Evolutionary conservation across 2,113 vertebrate genomes (phyloP).

Genomic region (Australoheros scitulus): DNA sequence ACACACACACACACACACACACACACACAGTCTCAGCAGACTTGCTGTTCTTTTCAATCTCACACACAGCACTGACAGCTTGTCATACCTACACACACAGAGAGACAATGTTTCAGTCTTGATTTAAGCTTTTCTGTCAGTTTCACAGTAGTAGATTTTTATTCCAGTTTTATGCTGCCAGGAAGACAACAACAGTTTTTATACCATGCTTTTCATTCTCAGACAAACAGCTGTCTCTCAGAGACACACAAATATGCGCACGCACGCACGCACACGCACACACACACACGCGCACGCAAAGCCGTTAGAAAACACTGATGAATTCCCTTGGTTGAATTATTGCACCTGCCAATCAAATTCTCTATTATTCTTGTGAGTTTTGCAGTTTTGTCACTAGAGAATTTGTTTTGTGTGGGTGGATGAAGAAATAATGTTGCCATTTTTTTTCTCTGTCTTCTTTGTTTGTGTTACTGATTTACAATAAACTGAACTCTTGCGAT

Average conservation of each 20-base stretch:
- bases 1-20: slow-evolving; percentile 8
- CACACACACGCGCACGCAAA: neutral
- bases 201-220: slow-evolving; percentile 41
- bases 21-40: slow-evolving; percentile 31
- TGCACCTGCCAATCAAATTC: slow-evolving; percentile 69
- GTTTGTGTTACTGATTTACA: slow-evolving; percentile 21
- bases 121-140: slow-evolving; percentile 58
- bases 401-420: slow-evolving; percentile 52
- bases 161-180: slow-evolving; percentile 53
- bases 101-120: slow-evolving; percentile 15
- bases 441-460: slow-evolving; percentile 4
- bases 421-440: slow-evolving; percentile 27
- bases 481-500: neutral
- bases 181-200: slow-evolving; percentile 37
- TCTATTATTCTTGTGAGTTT: slow-evolving; percentile 49
- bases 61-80: slow-evolving; percentile 39
- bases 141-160: slow-evolving; percentile 47
- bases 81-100: slow-evolving; percentile 26
- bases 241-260: neutral
- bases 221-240: slow-evolving; percentile 65
- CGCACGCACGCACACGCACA: neutral
- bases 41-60: slow-evolving; percentile 52
- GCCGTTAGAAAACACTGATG: slow-evolving; percentile 33
- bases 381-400: slow-evolving; percentile 37
- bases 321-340: slow-evolving; percentile 61